Evolutionary conservation across 1,140 invertebrate species (phyloP).

Genomic region (Drosophila parabipectinata): DNA sequence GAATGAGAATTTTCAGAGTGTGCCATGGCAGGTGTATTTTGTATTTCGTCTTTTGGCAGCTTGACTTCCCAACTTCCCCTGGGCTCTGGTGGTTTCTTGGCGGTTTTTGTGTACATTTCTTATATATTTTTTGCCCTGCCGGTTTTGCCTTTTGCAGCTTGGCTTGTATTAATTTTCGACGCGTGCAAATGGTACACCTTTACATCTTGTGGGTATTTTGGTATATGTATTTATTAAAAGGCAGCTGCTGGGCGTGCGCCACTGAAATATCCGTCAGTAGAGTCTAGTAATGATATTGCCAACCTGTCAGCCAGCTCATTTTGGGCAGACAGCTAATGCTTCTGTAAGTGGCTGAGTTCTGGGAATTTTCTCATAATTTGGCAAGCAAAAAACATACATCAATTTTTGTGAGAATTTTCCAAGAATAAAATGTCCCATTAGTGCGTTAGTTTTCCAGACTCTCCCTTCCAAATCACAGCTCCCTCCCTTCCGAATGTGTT

Average conservation of each 20-base stretch:
- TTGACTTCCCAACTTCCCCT: slow-evolving; percentile 29
- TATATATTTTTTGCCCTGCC: slow-evolving; percentile 25
- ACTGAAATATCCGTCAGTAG: neutral
- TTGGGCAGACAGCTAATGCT: slow-evolving; percentile 4
- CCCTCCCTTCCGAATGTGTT: slow-evolving; percentile 15
- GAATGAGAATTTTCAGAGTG: slow-evolving; percentile 37
- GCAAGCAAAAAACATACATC: neutral
- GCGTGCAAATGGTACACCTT: slow-evolving; percentile 53
- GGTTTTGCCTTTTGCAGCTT: slow-evolving; percentile 66
- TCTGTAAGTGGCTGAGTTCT: slow-evolving; percentile 9
- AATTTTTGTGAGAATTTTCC: slow-evolving; percentile 2
- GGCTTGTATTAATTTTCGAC: slow-evolving; percentile 66
- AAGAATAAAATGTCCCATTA: slow-evolving; percentile 5
- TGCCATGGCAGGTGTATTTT: slow-evolving; percentile 67
- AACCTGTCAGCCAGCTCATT: slow-evolving; percentile 30
- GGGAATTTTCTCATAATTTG: slow-evolving; percentile 7
- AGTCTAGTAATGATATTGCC: slow-evolving; percentile 19
- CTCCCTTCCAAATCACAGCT: neutral
- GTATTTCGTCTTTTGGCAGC: slow-evolving; percentile 51
- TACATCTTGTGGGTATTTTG: slow-evolving; percentile 3
- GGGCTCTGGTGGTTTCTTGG: slow-evolving; percentile 38
- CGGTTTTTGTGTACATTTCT: slow-evolving; percentile 29
- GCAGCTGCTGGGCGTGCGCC: slow-evolving; percentile 53
- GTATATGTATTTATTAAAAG: slow-evolving; percentile 8
- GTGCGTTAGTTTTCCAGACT: neutral